phyloP scores from a whole-genome alignment of 2,797 vertebrate species.

The Serranus cabrilla region DNA sequence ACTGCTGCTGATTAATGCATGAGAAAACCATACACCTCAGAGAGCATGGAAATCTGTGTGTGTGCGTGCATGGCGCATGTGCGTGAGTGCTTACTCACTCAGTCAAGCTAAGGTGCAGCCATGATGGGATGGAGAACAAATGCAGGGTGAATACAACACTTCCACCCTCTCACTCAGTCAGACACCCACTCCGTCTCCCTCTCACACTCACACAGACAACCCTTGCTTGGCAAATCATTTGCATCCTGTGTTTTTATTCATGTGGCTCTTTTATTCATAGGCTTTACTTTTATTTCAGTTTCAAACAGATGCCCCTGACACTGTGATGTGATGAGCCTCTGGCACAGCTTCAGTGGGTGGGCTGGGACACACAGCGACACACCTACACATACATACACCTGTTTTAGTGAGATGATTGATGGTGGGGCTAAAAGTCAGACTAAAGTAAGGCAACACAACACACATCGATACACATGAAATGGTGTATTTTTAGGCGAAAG shows the following conservation, averaged over 20 bases:
- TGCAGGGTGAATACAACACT: slow-evolving; percentile 46
- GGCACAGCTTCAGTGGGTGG: slow-evolving; percentile 62
- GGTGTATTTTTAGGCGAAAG: no score
- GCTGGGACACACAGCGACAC: slow-evolving; percentile 27
- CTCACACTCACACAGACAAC: slow-evolving; percentile 27
- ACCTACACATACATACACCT: slow-evolving; percentile 30
- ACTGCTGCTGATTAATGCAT: slow-evolving; percentile 81
- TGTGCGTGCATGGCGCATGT: slow-evolving; percentile 9
- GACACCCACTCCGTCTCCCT: slow-evolving; percentile 11
- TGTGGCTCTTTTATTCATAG: slow-evolving; percentile 77
- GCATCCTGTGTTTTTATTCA: slow-evolving; percentile 77
- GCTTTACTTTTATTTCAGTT: slow-evolving; percentile 75
- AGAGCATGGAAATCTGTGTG: slow-evolving; percentile 36
- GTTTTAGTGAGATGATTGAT: slow-evolving; percentile 51
- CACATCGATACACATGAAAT: not conserved
- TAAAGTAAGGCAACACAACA: slow-evolving; percentile 22
- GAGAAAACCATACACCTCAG: slow-evolving; percentile 63
- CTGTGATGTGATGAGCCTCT: slow-evolving; percentile 67
- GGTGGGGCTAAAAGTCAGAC: slow-evolving; percentile 38
- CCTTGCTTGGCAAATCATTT: slow-evolving; percentile 59
- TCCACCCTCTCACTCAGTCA: slow-evolving; percentile 23
- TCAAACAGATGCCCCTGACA: slow-evolving; percentile 74
- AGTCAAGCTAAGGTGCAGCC: slow-evolving; percentile 53
- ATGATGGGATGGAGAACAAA: slow-evolving; percentile 63
- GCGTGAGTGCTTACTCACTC: slow-evolving; percentile 18